phyloP scores from a whole-genome alignment of 2,797 vertebrate genomes.

The Halcyon chelicuti region DNA sequence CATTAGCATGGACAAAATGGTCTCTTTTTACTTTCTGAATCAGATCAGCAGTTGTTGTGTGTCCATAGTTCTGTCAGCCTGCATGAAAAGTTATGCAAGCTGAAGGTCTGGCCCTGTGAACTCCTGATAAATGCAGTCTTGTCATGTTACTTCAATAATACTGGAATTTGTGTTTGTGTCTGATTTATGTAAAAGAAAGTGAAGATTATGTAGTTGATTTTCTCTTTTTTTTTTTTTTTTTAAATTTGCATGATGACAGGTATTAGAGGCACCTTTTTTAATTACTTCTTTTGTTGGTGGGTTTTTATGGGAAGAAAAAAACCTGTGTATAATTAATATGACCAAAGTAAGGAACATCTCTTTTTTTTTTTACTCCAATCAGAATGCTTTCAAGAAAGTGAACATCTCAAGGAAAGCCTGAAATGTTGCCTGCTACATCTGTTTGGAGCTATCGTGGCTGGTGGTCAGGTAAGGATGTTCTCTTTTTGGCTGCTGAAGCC shows the following conservation, averaged over 20 bases:
- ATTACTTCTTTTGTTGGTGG: accelerated
- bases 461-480: constrained; percentile 88
- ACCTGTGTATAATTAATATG: not conserved
- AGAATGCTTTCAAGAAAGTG: constrained; percentile 99
- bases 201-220: not conserved
- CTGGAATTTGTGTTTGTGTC: not conserved
- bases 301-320: not conserved
- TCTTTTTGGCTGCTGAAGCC: not conserved
- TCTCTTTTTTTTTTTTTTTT: not conserved
- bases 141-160: not conserved
- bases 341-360: not conserved
- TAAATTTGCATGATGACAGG: not conserved
- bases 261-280: not conserved
- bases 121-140: not conserved
- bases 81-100: not conserved
- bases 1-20: not conserved
- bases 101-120: not conserved
- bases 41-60: not conserved
- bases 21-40: not conserved
- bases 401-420: constrained; percentile 96
- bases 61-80: not conserved
- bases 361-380: constrained; percentile 48
- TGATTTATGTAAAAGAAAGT: not conserved
- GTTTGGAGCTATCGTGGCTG: constrained; percentile 94
- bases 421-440: constrained; percentile 96